Conservation (phyloP, 2,888 invertebrate species). For the Lepeophtheirus nordmannii region DNA sequence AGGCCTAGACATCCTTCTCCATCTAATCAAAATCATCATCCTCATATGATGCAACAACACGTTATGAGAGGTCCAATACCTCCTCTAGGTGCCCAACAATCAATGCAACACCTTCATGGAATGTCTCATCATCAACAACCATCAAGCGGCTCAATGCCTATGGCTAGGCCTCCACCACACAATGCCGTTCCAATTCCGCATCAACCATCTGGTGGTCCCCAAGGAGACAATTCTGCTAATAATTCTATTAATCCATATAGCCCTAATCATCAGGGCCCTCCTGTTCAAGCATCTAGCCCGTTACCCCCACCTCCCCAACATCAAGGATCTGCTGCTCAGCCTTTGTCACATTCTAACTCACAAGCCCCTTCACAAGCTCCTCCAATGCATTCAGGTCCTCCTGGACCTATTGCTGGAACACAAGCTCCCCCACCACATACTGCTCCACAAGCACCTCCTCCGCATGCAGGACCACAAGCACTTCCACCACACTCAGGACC, state of each 20-base stretch:
- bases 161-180: constrained; percentile 25
- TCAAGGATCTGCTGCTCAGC: too few species aligned
- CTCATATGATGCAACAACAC: constrained; percentile 25
- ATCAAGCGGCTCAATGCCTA: constrained; percentile 4
- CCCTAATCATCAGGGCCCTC: too few species aligned
- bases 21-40: constrained; percentile 13
- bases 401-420: background rate
- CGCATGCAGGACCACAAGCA: constrained; percentile 30
- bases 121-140: background rate
- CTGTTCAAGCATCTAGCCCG: too few species aligned
- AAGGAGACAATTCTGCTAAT: too few species aligned
- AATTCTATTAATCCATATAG: too few species aligned
- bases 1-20: constrained; percentile 8
- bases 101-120: constrained; percentile 8
- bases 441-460: constrained; percentile 31
- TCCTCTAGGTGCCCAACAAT: background rate
- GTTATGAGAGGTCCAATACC: background rate
- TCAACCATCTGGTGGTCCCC: background rate
- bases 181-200: background rate
- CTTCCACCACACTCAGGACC: constrained; percentile 27
- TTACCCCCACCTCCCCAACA: too few species aligned
- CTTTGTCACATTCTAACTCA: too few species aligned
- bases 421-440: constrained; percentile 20
- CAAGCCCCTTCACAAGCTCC: too few species aligned
- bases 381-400: too few species aligned